phyloP scores from a whole-genome alignment of 2,113 vertebrate genomes.

The Ranitomeya imitator region DNA sequence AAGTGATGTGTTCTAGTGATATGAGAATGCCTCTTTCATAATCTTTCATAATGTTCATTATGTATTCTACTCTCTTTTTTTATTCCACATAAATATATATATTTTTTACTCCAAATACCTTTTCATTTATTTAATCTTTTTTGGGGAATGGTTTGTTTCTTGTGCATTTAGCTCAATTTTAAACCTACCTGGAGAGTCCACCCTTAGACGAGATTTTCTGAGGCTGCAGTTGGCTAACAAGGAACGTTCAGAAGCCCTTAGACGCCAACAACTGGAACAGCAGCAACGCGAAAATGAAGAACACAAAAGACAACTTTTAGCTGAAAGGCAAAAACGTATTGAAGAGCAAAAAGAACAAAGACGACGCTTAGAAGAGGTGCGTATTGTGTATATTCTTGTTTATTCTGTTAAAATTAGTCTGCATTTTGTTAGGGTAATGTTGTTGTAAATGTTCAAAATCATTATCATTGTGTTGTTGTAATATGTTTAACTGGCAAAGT shows the following conservation, averaged over 20 bases:
- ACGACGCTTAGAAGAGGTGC: constrained; percentile 91
- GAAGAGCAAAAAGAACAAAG: constrained; percentile 98
- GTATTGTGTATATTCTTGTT: neutral
- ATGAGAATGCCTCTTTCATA: neutral
- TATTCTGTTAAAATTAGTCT: neutral
- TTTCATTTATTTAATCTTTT: neutral
- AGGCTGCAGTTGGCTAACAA: constrained; percentile 96
- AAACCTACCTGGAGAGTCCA: constrained; percentile 95
- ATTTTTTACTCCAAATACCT: neutral
- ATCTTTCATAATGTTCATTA: neutral
- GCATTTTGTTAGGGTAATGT: neutral
- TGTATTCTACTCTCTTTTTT: neutral
- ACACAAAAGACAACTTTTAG: constrained; percentile 94
- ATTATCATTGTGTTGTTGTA: no score
- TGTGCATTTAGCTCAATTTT: constrained; percentile 84
- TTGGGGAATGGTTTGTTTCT: constrained; percentile 20
- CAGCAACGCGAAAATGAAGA: constrained; percentile 95
- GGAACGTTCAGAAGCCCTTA: constrained; percentile 91
- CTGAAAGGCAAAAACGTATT: constrained; percentile 94
- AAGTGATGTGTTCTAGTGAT: no score
- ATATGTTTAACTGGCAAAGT: no score
- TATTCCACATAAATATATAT: neutral
- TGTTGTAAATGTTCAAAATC: neutral
- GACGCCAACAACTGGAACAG: constrained; percentile 96
- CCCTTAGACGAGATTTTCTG: constrained; percentile 91